Percentiles rank a stretch among this genome's conserved stretches.
These are phyloP conservation scores for Xiphorhynchus elegans DNA, from an alignment of 2,113 vertebrate genomes.

Conservation along the genomic window DNA sequence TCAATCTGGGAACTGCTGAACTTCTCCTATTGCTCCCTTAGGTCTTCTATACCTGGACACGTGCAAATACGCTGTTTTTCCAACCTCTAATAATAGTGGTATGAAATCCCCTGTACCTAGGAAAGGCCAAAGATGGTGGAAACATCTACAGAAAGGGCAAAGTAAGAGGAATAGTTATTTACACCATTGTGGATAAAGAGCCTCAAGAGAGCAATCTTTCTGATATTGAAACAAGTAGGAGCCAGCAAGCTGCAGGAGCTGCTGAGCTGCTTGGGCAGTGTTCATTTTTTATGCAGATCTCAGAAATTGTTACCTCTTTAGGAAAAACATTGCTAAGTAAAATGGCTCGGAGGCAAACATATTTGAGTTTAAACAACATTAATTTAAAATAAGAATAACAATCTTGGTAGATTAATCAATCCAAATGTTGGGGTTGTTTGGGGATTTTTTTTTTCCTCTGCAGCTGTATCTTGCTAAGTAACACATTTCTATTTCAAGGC, in stretches of 20 bases:
- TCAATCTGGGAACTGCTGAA: slow-evolving; percentile 70
- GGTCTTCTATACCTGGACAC: slow-evolving; percentile 52
- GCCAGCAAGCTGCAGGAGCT: slow-evolving; percentile 56
- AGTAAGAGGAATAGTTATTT: slow-evolving; percentile 66
- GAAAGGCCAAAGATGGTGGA: slow-evolving; percentile 65
- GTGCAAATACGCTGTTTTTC: slow-evolving; percentile 59
- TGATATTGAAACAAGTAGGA: slow-evolving; percentile 55
- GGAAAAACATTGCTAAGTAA: slow-evolving; percentile 67
- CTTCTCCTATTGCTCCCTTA: slow-evolving; percentile 65
- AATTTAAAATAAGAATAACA: slow-evolving; percentile 74
- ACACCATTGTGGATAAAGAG: slow-evolving; percentile 59
- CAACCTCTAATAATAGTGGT: slow-evolving; percentile 22
- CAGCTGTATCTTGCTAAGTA: slow-evolving; percentile 78
- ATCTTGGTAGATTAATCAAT: slow-evolving; percentile 76
- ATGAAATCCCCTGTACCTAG: slow-evolving; percentile 45
- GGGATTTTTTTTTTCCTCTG: slow-evolving; percentile 67
- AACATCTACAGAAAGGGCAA: slow-evolving; percentile 33
- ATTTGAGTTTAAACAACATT: slow-evolving; percentile 75
- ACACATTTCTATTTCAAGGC: slow-evolving; percentile 79
- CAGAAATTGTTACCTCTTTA: slow-evolving; percentile 70
- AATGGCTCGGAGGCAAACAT: slow-evolving; percentile 77
- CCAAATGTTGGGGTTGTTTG: slow-evolving; percentile 60
- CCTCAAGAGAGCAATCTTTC: slow-evolving; percentile 53
- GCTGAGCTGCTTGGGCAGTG: slow-evolving; percentile 48
- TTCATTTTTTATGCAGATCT: slow-evolving; percentile 68